phyloP scores from a whole-genome alignment of 2,113 vertebrate genomes.

The Pedetes capensis region DNA sequence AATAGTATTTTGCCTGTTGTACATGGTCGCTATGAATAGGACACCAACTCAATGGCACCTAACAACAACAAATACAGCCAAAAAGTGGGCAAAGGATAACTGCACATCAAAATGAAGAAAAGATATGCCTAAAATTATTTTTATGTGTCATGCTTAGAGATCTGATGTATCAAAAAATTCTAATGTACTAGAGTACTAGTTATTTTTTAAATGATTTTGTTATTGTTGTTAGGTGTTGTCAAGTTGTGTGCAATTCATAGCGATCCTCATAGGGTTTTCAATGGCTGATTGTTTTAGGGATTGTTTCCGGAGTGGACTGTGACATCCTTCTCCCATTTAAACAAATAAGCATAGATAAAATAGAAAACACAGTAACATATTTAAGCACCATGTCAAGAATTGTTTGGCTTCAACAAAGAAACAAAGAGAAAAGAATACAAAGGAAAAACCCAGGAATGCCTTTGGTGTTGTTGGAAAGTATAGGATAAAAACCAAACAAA shows the following conservation, averaged over 20 bases:
- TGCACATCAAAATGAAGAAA: not conserved
- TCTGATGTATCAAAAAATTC: not conserved
- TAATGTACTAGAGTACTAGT: not conserved
- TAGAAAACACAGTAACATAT: not conserved
- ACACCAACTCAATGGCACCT: too few relatives aligned
- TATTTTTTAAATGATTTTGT: conserved; percentile 27
- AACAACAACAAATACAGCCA: not conserved
- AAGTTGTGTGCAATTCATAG: too few relatives aligned
- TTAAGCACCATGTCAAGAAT: not conserved
- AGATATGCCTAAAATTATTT: not conserved
- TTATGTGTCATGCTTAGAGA: not conserved
- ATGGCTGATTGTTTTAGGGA: too few relatives aligned
- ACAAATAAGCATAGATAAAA: not conserved
- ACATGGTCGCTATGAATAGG: too few relatives aligned
- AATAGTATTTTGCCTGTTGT: too few relatives aligned
- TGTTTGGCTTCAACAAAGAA: not conserved
- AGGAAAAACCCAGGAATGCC: not conserved
- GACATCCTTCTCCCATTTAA: too few relatives aligned
- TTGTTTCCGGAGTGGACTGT: too few relatives aligned
- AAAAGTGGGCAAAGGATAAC: not conserved
- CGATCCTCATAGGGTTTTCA: too few relatives aligned
- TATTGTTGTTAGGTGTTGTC: too few relatives aligned
- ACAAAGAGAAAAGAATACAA: not conserved
- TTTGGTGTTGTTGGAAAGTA: not conserved
- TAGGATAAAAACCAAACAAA: not conserved